Base-by-base conservation (phyloP, 2,888 invertebrate genomes). In the Acrocyrtus sp. region DNA sequence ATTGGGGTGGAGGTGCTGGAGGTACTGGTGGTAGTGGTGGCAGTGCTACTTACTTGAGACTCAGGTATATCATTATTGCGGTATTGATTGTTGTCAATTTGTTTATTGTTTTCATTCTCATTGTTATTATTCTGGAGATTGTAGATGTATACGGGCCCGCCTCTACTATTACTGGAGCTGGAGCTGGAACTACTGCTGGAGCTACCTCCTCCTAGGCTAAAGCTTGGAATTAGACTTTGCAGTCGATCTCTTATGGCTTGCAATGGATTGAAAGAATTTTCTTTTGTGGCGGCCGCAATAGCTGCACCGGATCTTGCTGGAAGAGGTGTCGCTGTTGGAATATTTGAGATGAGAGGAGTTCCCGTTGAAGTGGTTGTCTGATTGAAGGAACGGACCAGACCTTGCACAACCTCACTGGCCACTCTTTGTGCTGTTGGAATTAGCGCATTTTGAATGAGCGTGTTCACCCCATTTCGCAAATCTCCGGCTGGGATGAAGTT, bases 401-500 rank as follows among this genome's bases (percentile, higher is more conserved):
- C n/a, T 45, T 45, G n/a, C 17, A 5, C n/a, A 6, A 45, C 45
- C 5, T 45, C 45, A 5, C 5, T 6, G n/a, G 19, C 5, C 15
- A 45, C 19, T 45, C 45, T 45, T 45, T 45, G n/a, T 4, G n/a
- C 45, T 12, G 17, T 6, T 6, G 45, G 45, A 17, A 17, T n/a
- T 5, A 45, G 19, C n/a, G 10, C 45, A 17, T 45, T 45, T n/a
- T 45, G 45, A 45, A 45, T 15, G 19, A 45, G 10, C 4, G 17
- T n/a, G 45, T 45, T n/a, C 5, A 45, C 17, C 17, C n/a, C 19
- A 4, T 4, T 17, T 45, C 45, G 8, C 5, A 45, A 17, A 17
- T 45, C 45, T 6, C 45, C 45, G 45, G 45, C n/a, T 2, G 60
- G 60, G 12, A 60, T 48, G 34, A 60, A 60, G 8, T 45, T 27